Base-by-base conservation (phyloP, 2,888 invertebrate species). In the Dolomedes plantarius region DNA sequence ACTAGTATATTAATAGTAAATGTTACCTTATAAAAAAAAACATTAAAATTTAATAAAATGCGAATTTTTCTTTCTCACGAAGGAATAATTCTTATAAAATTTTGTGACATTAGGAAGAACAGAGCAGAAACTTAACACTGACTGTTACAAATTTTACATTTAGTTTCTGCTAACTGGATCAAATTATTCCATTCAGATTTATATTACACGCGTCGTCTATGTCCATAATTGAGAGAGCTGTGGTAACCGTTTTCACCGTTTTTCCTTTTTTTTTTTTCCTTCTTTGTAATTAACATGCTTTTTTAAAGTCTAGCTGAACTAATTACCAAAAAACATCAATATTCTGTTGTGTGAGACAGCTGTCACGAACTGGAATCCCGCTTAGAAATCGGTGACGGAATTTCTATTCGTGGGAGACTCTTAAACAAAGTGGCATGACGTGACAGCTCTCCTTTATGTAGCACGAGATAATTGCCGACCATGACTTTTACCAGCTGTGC, bases 241-340 rank as follows among this genome's bases (percentile, higher is more conserved):
- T 23, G 23, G 56, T 56, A 23, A 56, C 56, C 56, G 56, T 56
- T 56, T 56, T 19, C 23, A 23, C 7, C 56, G 56, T 19, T 56
- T 56, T 56, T 56, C 56, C 56, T 23, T 56, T 56, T n/a, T n/a
- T n/a, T n/a, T n/a, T n/a, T n/a, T n/a, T n/a, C n/a, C n/a, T n/a
- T n/a, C n/a, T 16, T 56, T 23, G 56, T 56, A 19, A 56, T 56
- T 56, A 56, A 56, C 56, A 56, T 56, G 56, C 16, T 56, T n/a
- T n/a, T n/a, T 56, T 23, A 56, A 56, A 23, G 16, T 56, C 56
- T 56, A 56, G 56, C 56, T 56, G 56, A 56, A 56, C 56, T 56
- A 56, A 56, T 56, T 56, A 11, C 56, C 3, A 3, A 3, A 6
- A 36, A 23, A 23, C 23, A 56, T 56, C 56, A 11, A 56, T 56